Base-by-base conservation (phyloP, 2,113 vertebrate species). In the Tachycineta bicolor region DNA sequence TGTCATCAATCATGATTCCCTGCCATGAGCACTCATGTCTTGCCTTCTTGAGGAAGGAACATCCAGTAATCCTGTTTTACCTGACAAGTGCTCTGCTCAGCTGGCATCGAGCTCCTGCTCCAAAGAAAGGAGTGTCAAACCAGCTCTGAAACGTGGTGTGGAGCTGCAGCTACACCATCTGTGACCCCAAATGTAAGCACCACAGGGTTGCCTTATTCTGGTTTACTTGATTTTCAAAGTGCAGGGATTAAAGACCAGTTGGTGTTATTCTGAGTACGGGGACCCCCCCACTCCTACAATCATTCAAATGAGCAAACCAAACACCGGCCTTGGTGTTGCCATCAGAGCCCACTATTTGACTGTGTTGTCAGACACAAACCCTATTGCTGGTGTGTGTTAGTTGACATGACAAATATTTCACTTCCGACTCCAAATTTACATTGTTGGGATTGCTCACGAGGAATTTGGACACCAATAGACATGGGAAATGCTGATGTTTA, bases 401-500 rank as follows among this genome's bases (percentile, higher is more conserved):
- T 25, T 56, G 46, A 77, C 11, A 18, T 10, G n/a, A 60, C 37
- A 67, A 58, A 43, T 39, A n/a, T 10, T 79, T 94, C 10, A 6
- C 37, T 89, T 89, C 20, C 2, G 8, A n/a, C 75, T 60, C 59
- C 75, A 59, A 44, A 73, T 77, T 59, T 67, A 52, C 34, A 4
- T 96, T 93, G 10, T 25, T 83, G 29, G 31, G 68, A 63, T 86
- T 56, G 28, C 34, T 83, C 4, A 0, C 12, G 63, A 91, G 68
- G 76, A 80, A 55, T 80, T 22, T 85, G 71, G 71, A 80, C n/a
- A 25, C n/a, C 34, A 41, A 20, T 4, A 39, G 59, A 69, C 44
- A 6, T 39, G 56, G 88, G 93, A 83, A 93, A 59, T 55, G 14
- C 52, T 71, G 20, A 17, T 94, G 80, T 95, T 91, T 94, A 87